Evolutionary conservation across 2,113 vertebrate species (phyloP).

Genomic region (Neodontobutis hainanensis): DNA sequence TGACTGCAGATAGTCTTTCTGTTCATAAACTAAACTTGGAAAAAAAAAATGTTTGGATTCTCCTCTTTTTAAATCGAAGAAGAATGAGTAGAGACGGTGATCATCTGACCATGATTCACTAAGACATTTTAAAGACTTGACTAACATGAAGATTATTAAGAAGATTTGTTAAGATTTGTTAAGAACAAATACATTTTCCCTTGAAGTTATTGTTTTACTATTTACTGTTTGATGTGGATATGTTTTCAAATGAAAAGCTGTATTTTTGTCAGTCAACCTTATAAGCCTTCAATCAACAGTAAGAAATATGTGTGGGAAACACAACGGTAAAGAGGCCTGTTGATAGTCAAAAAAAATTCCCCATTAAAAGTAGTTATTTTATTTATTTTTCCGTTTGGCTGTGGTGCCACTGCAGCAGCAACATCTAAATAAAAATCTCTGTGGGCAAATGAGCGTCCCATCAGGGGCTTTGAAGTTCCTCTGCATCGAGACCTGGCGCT

Average conservation of each 20-base stretch:
- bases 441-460: conserved; percentile 62
- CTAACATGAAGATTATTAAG: conserved; percentile 52
- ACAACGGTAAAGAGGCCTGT: conserved; percentile 21
- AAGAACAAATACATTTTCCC: conserved; percentile 50
- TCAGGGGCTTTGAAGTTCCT: conserved; percentile 72
- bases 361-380: conserved; percentile 26
- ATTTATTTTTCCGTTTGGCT: conserved; percentile 46
- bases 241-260: conserved; percentile 37
- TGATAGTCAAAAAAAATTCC: background rate
- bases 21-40: conserved; percentile 1
- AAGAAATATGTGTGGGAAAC: conserved; percentile 5
- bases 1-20: conserved; percentile 41
- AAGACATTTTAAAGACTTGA: conserved; percentile 54
- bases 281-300: conserved; percentile 20
- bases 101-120: conserved; percentile 46
- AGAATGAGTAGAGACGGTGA: background rate
- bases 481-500: conserved; percentile 57
- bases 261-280: conserved; percentile 26
- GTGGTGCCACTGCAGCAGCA: conserved; percentile 64
- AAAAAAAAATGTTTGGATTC: background rate
- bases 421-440: conserved; percentile 74
- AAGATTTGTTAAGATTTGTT: conserved; percentile 58
- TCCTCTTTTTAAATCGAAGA: background rate
- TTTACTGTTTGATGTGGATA: conserved; percentile 60
- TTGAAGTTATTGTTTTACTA: conserved; percentile 48